These are phyloP conservation scores for Xestia rhomboidea DNA, from an alignment of 2,888 invertebrate genomes.

Conservation along the genomic window DNA sequence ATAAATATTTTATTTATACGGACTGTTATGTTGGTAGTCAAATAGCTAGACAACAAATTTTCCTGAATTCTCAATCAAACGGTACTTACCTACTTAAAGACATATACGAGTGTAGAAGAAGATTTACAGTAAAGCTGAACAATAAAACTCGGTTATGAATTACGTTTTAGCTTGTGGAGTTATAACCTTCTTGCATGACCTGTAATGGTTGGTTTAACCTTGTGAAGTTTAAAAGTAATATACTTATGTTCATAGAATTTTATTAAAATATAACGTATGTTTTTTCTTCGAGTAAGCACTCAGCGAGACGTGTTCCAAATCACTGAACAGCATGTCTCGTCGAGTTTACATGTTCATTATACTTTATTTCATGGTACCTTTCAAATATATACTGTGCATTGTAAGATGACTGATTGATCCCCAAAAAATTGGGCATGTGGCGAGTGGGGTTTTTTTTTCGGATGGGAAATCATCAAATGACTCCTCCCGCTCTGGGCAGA, in stretches of 20 bases:
- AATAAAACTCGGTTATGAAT: background rate
- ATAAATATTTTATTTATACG: too few relatives aligned
- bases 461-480: too few relatives aligned
- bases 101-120: too few relatives aligned
- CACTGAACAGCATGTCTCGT: slow-evolving; percentile 35
- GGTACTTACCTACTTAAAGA: background rate
- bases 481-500: too few relatives aligned
- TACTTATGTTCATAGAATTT: background rate
- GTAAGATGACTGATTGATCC: background rate
- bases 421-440: background rate
- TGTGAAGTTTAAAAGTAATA: slow-evolving; percentile 2
- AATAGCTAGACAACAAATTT: background rate
- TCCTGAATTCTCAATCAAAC: background rate
- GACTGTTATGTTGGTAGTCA: background rate
- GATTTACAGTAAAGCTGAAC: background rate
- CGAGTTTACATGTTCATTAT: slow-evolving; percentile 16
- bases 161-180: background rate
- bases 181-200: background rate
- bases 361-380: background rate
- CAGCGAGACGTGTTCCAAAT: slow-evolving; percentile 22
- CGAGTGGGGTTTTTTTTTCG: too few relatives aligned
- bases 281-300: slow-evolving; percentile 34
- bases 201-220: background rate
- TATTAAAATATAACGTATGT: background rate
- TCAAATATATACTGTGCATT: background rate